Evolutionary conservation across 2,888 invertebrate genomes (phyloP), one percentile per base, ranked within the genome.

Genomic region (Limenitis camilla): DNA sequence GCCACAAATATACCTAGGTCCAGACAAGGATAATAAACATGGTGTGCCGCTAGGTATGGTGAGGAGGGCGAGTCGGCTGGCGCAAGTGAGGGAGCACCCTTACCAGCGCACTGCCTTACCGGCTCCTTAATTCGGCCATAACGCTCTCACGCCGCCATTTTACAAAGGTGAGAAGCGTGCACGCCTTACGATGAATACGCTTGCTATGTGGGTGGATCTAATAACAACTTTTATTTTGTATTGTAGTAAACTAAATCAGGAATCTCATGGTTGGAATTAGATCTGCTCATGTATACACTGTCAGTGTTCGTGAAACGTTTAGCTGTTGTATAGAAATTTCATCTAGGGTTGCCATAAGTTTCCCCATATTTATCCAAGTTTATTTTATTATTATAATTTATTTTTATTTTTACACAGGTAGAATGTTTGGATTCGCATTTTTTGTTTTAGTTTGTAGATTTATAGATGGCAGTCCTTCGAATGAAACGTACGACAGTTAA

Each of bases 81-180:
- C 93, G 90, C 93, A 94, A 88, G 91, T 93, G 89, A 92, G 97
- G 92, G 96, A 97, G 90, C 97, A 97, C 93, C 97, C 97, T 89
- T 97, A 97, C 92, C 96, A 96, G 92, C 96, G 97, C 92, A 94
- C 84, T 61, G 86, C 86, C 76, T 81, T 87, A 78, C 96, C 90
- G 89, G 93, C 93, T 93, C 94, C 93, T 91, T 87, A 88, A 78
- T 76, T 72, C 81, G 78, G 80, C 77, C 76, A 78, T 78, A 70
- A 72, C 74, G 78, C 79, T 83, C 82, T 81, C 82, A 80, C 83
- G 82, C 82, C 85, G 82, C 84, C 84, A 84, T 83, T 82, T 83
- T 84, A 78, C 86, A 81, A 86, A 88, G 88, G 88, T 88, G 88
- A 88, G 88, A 81, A 76, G 82, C 75, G 71, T 76, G 68, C 72